These are phyloP conservation scores for Gymnoscopelus microlampas DNA, from an alignment of 2,797 vertebrate species.

Conservation along the genomic window DNA sequence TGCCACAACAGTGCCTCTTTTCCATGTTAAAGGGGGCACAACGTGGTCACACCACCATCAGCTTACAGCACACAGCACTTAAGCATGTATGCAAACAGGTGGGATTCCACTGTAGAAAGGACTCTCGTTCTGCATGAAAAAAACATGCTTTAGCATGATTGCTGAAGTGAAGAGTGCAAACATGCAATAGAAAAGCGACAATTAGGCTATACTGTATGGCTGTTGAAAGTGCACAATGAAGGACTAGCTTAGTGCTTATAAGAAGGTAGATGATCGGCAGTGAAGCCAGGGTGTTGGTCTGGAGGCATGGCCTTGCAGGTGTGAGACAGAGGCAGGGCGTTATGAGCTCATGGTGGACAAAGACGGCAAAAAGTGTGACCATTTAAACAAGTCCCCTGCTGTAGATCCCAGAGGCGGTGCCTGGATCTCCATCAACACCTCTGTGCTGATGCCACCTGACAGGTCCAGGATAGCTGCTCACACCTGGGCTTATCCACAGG, in stretches of 20 bases:
- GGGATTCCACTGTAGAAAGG: slow-evolving; percentile 5
- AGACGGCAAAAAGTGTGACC: background rate
- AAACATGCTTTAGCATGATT: background rate
- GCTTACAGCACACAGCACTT: slow-evolving; percentile 27
- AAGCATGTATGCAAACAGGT: background rate
- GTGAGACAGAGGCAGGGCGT: background rate
- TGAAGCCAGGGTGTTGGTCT: slow-evolving; percentile 4
- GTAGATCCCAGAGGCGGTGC: slow-evolving; percentile 57
- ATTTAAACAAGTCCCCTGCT: slow-evolving; percentile 30
- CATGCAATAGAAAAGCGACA: no score
- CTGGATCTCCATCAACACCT: slow-evolving; percentile 80
- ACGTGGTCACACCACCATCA: slow-evolving; percentile 36
- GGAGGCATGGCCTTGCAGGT: slow-evolving; percentile 5
- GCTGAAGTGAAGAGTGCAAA: slow-evolving; percentile 21
- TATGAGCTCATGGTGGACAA: slow-evolving; percentile 18
- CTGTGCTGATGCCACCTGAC: slow-evolving; percentile 60
- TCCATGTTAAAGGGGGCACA: slow-evolving; percentile 20
- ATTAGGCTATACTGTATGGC: background rate
- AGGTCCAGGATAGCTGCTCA: slow-evolving; percentile 61
- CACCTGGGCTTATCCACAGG: slow-evolving; percentile 72
- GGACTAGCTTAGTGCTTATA: background rate
- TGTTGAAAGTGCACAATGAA: background rate
- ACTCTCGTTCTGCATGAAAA: no score
- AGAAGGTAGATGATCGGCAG: background rate
- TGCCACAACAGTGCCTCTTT: slow-evolving; percentile 46